phyloP scores from a whole-genome alignment of 2,797 vertebrate species.

The Nyctibius grandis region DNA sequence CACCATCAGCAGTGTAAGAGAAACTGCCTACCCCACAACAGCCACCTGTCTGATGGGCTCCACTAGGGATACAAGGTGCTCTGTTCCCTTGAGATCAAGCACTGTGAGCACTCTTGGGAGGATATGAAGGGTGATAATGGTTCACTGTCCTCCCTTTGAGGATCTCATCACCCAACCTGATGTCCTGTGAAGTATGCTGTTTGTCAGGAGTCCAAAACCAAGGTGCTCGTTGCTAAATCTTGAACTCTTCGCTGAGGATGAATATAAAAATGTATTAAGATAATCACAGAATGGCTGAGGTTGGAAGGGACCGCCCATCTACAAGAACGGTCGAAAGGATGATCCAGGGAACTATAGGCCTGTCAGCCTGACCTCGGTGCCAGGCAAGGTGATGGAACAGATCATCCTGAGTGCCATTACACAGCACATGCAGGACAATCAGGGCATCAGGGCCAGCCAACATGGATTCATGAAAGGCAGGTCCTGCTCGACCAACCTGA shows the following conservation, averaged over 20 bases:
- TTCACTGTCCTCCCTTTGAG: background rate
- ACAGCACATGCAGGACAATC: too few species aligned
- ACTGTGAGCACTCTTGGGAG: background rate
- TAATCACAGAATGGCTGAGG: background rate
- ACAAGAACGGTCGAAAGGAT: too few species aligned
- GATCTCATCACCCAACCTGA: background rate
- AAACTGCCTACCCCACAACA: background rate
- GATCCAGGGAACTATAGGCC: too few species aligned
- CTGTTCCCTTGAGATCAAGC: background rate
- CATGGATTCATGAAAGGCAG: too few species aligned
- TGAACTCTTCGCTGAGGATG: background rate
- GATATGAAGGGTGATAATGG: background rate
- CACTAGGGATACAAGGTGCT: background rate
- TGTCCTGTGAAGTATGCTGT: background rate
- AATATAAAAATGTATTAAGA: background rate
- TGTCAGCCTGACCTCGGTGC: too few species aligned
- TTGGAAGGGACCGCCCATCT: background rate
- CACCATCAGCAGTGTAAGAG: background rate
- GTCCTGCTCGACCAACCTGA: too few species aligned
- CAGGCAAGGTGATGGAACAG: too few species aligned
- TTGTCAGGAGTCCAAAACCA: background rate
- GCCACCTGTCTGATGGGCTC: background rate
- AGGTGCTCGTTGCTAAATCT: background rate
- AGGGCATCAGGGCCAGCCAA: too few species aligned
- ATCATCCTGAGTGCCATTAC: too few species aligned